A percentile compares a stretch with the other conserved stretches of the same genome.
Conservation (phyloP, 2,797 vertebrate genomes). For the Intellagama lesueurii region DNA sequence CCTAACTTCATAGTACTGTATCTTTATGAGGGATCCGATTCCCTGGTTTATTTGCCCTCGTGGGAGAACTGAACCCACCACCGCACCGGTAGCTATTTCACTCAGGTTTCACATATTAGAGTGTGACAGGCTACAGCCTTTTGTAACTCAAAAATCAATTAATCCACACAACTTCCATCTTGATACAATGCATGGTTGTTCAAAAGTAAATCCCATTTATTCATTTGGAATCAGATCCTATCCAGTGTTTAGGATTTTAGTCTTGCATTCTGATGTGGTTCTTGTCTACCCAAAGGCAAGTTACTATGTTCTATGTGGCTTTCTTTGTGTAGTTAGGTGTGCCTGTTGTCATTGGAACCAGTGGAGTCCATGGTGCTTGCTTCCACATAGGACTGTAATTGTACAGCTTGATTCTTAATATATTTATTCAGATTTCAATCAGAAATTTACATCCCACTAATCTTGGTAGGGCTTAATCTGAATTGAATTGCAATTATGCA, state of each 20-base stretch:
- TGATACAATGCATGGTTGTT: too few relatives aligned
- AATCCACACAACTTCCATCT: too few relatives aligned
- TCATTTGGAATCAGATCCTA: too few relatives aligned
- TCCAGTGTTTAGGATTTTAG: background rate
- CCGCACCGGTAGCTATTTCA: too few relatives aligned
- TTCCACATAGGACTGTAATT: background rate
- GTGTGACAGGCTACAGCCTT: background rate
- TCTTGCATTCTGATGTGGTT: background rate
- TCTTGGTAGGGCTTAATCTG: background rate
- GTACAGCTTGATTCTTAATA: background rate
- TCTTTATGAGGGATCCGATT: background rate
- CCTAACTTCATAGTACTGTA: background rate
- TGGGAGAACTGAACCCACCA: too few relatives aligned
- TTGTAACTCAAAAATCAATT: background rate
- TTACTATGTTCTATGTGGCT: too few relatives aligned
- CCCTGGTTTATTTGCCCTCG: too few relatives aligned
- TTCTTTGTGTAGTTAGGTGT: background rate
- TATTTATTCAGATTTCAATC: background rate
- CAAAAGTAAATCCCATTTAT: too few relatives aligned
- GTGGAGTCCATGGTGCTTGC: background rate
- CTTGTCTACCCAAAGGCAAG: too few relatives aligned
- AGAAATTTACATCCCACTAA: background rate
- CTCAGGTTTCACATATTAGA: background rate
- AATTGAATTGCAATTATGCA: background rate
- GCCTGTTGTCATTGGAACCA: background rate